phyloP scores from a whole-genome alignment of 1,140 invertebrate species.

The Metopolophium dirhodum region DNA sequence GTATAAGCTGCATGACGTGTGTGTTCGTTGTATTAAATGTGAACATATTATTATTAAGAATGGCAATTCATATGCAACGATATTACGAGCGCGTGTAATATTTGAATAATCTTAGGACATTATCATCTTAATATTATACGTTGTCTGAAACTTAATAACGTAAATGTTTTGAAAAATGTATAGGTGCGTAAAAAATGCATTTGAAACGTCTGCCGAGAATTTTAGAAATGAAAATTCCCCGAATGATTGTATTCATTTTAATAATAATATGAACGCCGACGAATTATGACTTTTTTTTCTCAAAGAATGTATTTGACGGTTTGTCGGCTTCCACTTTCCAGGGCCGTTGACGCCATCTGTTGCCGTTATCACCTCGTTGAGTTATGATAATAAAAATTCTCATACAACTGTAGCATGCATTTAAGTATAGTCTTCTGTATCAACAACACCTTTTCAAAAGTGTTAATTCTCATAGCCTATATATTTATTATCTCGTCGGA shows the following conservation, averaged over 20 bases:
- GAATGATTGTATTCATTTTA: not conserved
- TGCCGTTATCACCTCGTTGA: not conserved
- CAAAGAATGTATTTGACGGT: not conserved
- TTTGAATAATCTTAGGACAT: not conserved
- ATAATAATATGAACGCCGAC: not conserved
- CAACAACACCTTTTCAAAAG: conserved; percentile 4
- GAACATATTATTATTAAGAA: not conserved
- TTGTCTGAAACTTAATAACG: not conserved
- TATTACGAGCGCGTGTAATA: not conserved
- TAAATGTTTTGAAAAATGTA: not conserved
- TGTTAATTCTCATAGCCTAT: not conserved
- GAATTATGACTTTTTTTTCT: not conserved
- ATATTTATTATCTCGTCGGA: not conserved
- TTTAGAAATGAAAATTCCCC: not conserved
- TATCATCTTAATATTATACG: not conserved
- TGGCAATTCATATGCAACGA: not conserved
- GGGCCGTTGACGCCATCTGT: not conserved
- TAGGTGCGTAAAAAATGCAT: not conserved
- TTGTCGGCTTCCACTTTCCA: not conserved
- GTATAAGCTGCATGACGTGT: not conserved
- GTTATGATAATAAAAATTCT: not conserved
- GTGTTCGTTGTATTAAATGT: not conserved
- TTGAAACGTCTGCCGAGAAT: not conserved
- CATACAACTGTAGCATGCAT: not conserved
- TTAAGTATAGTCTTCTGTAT: not conserved